phyloP scores from a whole-genome alignment of 2,113 vertebrate genomes.

The Cephalopholis sonnerati region DNA sequence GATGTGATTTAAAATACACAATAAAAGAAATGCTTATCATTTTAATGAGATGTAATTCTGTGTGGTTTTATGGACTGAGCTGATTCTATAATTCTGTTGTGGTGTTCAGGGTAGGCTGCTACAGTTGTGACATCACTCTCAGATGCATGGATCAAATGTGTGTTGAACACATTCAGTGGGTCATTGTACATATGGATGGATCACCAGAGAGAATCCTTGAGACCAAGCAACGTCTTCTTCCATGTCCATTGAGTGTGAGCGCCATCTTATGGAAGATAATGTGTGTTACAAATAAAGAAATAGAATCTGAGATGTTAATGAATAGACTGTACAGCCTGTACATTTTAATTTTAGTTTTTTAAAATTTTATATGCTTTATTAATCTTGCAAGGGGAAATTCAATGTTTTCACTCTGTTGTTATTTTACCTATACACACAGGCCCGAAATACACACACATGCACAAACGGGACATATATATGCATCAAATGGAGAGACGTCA shows the following conservation, averaged over 20 bases:
- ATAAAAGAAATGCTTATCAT: too few relatives aligned
- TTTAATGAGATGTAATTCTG: neutral
- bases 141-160: constrained; percentile 2
- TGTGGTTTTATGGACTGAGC: neutral
- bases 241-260: constrained; percentile 30
- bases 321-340: neutral
- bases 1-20: too few relatives aligned
- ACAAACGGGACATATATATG: too few relatives aligned
- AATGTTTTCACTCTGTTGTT: too few relatives aligned
- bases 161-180: neutral
- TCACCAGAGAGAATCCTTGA: neutral
- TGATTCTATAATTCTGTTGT: neutral
- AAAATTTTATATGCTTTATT: too few relatives aligned
- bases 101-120: neutral
- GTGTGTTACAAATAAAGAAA: neutral
- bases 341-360: too few relatives aligned
- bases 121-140: neutral
- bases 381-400: too few relatives aligned
- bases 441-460: too few relatives aligned
- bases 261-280: constrained; percentile 62
- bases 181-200: too few relatives aligned
- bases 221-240: neutral
- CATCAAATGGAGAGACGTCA: too few relatives aligned
- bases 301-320: neutral
- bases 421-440: too few relatives aligned